Base-by-base conservation (phyloP, 2,797 vertebrate species). In the Sebastes jordani region DNA sequence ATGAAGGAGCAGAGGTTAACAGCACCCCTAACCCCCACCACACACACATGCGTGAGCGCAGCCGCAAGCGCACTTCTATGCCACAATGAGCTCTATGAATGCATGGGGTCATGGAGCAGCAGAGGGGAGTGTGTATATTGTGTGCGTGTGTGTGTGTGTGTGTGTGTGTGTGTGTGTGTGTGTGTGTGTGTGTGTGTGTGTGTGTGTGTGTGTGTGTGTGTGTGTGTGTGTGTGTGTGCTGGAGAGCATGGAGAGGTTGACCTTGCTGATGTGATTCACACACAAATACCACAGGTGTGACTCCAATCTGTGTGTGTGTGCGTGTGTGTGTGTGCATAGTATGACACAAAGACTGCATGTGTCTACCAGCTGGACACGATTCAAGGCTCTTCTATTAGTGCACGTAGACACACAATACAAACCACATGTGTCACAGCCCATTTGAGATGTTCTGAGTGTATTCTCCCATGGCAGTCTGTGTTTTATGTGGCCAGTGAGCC, bases 41-140 rank as follows among this genome's bases (percentile, higher is more conserved):
- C 20, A 63, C 65, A 70, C 14, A 69, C 5, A 13, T n/a, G 58
- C 2, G 30, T 7, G 7, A 13, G 2, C 23, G n/a, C 30, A 38
- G 13, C 22, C 60, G 42, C 20, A 7, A n/a, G 36, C 6, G 1
- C 22, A 60, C 27, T n/a, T 23, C 56, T 16, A 13, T 11, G n/a
- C 13, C 11, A 82, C 74, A 69, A 58, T 82, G 52, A 78, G 13
- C 49, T 71, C 38, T 64, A 70, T 83, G 67, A 79, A 79, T 83
- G 61, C 22, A 79, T 71, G 14, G 25, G 82, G 71, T 83, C 72
- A 83, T 1, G 4, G 67, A 29, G 46, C 49, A 71, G 71, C 30
- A 62, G 63, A 54, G 22, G 34, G 11, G 20, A 62, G 46, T 14
- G 52, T 49, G 61, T 46, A 38, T 38, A 38, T 5, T 5, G 1